These are phyloP conservation scores for Branchipolynoe longqiensis DNA, from an alignment of 2,888 invertebrate species.

Conservation along the genomic window DNA sequence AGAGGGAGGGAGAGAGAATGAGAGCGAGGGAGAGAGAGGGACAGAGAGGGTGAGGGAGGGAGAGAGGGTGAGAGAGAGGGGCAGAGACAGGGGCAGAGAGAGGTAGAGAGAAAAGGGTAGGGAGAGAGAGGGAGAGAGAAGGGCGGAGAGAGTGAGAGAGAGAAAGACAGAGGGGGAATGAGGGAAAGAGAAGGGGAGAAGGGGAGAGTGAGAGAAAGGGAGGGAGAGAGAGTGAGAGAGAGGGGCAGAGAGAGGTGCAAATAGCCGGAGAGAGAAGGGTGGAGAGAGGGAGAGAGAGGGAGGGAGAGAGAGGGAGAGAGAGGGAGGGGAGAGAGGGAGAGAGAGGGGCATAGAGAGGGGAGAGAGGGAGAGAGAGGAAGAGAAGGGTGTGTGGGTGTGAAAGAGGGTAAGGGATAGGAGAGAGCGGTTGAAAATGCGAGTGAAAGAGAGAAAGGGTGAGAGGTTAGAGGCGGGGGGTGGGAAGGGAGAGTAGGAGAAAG, in stretches of 20 bases:
- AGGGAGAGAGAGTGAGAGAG: neutral
- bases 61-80: too few relatives aligned
- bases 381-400: too few relatives aligned
- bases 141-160: neutral
- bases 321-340: neutral
- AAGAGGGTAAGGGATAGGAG: neutral
- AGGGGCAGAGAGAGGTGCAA: neutral
- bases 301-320: slow-evolving; percentile 1
- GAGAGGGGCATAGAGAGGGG: neutral
- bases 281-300: neutral
- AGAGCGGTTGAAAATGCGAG: neutral
- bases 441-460: neutral
- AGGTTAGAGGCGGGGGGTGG: neutral
- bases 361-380: neutral
- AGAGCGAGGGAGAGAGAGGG: neutral
- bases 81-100: too few relatives aligned
- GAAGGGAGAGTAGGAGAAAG: neutral
- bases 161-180: neutral
- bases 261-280: neutral
- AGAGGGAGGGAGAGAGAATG: too few relatives aligned
- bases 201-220: neutral
- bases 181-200: neutral
- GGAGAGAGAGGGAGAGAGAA: neutral
- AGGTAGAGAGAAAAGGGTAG: neutral
- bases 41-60: neutral